Base-by-base conservation (phyloP, 2,888 invertebrate genomes). In the Embidobia sp. region DNA sequence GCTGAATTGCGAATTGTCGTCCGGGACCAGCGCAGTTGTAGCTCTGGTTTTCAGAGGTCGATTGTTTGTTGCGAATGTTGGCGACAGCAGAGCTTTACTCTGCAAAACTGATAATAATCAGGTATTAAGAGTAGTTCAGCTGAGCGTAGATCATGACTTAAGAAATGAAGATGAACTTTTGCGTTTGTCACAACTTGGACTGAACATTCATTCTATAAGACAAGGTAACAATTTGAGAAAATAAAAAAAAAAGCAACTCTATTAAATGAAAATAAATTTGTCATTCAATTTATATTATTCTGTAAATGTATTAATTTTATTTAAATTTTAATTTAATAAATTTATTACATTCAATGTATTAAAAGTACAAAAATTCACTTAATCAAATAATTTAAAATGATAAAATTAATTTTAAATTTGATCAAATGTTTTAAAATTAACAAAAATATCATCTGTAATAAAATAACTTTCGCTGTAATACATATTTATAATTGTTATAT, bases 1-100 rank as follows among this genome's bases (percentile, higher is more conserved):
- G 75, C 91, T 97, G 0, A 95, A 96, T 84, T 92, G 92, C 59
- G 94, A 96, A 83, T 90, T 97, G 0, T 94, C 95, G 0, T 94
- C 95, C 0, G 97, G 97, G 0, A 94, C 95, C 0, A 95, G 96
- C 0, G 96, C 95, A 0, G 95, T 96, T 0, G 93, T 97, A 3
- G 95, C 95, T 0, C 89, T 98, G 0, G 93, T 97, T 3, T 93
- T 94, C 79, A 93, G 93, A 66, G 93, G 94, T 76, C 94, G 94
- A 86, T 89, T 98, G 8, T 97, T 94, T 85, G 95, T 97, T 0
- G 96, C 97, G 0, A 97, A 97, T 90, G 95, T 97, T 3, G 97
- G 97, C 1, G 94, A 95, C 83, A 93, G 94, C 19, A 90, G 97
- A 79, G 97, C 96, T 0, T 87, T 97, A 13, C 90, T 97, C 0